Evolutionary conservation across 2,113 vertebrate species (phyloP).

Genomic region (Sinocyclocheilus rhinocerous): DNA sequence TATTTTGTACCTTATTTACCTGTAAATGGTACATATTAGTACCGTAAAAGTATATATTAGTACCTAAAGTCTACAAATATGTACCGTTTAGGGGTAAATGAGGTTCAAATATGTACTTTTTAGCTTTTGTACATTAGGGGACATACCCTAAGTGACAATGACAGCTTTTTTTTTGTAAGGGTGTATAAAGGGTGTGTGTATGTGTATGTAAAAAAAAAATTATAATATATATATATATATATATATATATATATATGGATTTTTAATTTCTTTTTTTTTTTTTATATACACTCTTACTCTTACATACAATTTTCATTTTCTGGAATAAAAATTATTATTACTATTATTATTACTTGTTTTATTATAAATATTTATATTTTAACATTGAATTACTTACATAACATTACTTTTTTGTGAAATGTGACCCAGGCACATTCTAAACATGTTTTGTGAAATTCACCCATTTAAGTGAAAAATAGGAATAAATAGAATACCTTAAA

Average conservation of each 20-base stretch:
- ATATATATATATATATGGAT: too few relatives aligned
- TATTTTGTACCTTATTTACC: background rate
- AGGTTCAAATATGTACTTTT: background rate
- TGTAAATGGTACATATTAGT: background rate
- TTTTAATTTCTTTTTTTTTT: too few relatives aligned
- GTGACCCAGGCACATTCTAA: background rate
- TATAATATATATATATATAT: too few relatives aligned
- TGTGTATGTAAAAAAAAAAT: too few relatives aligned
- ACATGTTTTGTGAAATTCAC: background rate
- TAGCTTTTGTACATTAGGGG: background rate
- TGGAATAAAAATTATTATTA: background rate
- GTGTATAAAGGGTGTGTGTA: too few relatives aligned
- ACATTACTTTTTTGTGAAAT: background rate
- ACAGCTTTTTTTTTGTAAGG: too few relatives aligned
- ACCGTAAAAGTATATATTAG: background rate
- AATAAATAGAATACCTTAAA: background rate
- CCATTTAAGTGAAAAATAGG: background rate
- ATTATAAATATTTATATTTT: background rate
- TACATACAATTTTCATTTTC: too few relatives aligned
- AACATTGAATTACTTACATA: background rate
- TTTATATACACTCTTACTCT: too few relatives aligned
- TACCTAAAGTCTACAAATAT: background rate
- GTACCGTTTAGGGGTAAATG: background rate
- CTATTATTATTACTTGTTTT: background rate
- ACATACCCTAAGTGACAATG: background rate